Evolutionary conservation across 2,888 invertebrate genomes (phyloP).

Genomic region (Thumatha senex): DNA sequence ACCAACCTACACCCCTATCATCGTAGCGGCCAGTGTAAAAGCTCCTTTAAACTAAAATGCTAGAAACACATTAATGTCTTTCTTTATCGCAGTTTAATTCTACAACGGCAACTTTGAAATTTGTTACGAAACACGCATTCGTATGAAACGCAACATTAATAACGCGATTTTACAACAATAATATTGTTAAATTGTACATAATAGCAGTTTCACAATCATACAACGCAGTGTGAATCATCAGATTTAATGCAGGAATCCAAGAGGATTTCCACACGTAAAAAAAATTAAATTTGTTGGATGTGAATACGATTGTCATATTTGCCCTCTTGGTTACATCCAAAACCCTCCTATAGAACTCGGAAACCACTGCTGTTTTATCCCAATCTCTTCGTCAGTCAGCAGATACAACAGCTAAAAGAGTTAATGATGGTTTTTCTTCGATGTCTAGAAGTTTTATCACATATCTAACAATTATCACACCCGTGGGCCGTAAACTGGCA

Average conservation of each 20-base stretch:
- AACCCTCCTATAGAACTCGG: too few species aligned
- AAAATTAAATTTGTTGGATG: not conserved
- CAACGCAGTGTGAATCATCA: constrained; percentile 33
- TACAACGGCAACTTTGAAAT: constrained; percentile 23
- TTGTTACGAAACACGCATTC: constrained; percentile 16
- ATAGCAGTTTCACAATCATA: constrained; percentile 34
- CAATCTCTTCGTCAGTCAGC: too few species aligned
- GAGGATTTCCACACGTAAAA: too few species aligned
- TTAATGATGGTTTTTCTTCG: too few species aligned
- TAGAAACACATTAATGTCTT: constrained; percentile 9
- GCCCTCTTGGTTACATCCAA: too few species aligned
- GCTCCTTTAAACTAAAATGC: not conserved
- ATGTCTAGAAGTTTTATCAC: too few species aligned
- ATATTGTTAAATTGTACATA: constrained; percentile 20
- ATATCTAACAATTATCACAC: too few species aligned
- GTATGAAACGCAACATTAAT: constrained; percentile 16
- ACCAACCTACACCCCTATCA: not conserved
- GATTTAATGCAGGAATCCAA: constrained; percentile 10
- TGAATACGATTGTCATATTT: not conserved
- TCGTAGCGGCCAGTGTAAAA: not conserved
- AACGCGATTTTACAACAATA: constrained; percentile 20
- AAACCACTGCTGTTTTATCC: too few species aligned
- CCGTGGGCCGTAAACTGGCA: too few species aligned
- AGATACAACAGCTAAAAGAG: too few species aligned
- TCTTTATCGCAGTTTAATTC: constrained; percentile 34